These are phyloP conservation scores for Drosophila antonietae DNA, from an alignment of 2,888 invertebrate species.

Conservation along the genomic window DNA sequence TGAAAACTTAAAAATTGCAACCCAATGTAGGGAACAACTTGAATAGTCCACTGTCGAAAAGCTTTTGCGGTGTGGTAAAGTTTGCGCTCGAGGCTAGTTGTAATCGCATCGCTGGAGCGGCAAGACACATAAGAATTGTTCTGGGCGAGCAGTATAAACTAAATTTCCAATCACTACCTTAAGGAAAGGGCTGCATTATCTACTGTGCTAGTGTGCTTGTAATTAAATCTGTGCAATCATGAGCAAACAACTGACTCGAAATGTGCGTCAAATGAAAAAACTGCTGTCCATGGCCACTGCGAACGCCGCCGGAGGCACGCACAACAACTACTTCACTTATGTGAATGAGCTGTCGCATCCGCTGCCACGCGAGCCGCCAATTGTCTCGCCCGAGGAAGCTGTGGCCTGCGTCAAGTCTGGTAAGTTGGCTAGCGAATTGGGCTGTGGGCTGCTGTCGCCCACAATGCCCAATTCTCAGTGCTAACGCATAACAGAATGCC, in stretches of 20 bases:
- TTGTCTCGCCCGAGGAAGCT: slow-evolving; percentile 90
- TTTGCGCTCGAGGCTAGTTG: slow-evolving; percentile 43
- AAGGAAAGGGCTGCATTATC: not conserved
- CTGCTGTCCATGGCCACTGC: slow-evolving; percentile 47
- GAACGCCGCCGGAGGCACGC: slow-evolving; percentile 50
- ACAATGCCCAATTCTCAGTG: not conserved
- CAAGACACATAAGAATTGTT: slow-evolving; percentile 19
- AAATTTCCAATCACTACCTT: not conserved
- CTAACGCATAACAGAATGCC: not conserved
- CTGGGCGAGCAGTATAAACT: not conserved
- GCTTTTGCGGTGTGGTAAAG: slow-evolving; percentile 40
- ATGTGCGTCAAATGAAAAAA: slow-evolving; percentile 42
- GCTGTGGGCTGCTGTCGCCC: not conserved
- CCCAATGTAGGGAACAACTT: not conserved
- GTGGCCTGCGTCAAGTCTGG: slow-evolving; percentile 92
- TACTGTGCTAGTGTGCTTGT: not conserved
- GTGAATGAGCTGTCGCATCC: slow-evolving; percentile 93
- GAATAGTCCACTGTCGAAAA: not conserved
- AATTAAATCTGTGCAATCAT: slow-evolving; percentile 38
- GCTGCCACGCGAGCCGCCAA: slow-evolving; percentile 89
- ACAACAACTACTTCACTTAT: slow-evolving; percentile 89
- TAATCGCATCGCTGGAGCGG: slow-evolving; percentile 44
- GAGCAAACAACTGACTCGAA: slow-evolving; percentile 64
- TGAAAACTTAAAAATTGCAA: not conserved
- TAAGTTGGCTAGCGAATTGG: slow-evolving; percentile 83